These are phyloP conservation scores for Chaetodon trifasciatus DNA, from an alignment of 2,797 vertebrate genomes.

Conservation along the genomic window DNA sequence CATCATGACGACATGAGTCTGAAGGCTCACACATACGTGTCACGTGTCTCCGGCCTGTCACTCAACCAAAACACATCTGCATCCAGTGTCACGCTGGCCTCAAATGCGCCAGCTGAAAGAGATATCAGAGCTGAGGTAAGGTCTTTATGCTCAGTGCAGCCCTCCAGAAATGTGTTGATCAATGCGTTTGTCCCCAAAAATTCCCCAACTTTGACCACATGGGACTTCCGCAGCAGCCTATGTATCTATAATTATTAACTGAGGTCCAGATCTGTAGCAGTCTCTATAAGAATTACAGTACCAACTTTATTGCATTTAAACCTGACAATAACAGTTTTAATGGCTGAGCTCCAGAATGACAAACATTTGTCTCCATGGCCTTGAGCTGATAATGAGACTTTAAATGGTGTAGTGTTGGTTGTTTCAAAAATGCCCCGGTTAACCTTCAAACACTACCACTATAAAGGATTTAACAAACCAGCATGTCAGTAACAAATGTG, in stretches of 20 bases:
- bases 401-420: constrained; percentile 42
- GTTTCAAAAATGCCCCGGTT: constrained; percentile 38
- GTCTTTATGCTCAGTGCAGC: background rate
- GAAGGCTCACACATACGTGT: background rate
- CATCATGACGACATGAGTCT: background rate
- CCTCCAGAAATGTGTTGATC: background rate
- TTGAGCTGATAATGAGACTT: constrained; percentile 47
- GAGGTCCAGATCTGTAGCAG: background rate
- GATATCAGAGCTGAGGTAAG: constrained; percentile 4
- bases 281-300: too few relatives aligned
- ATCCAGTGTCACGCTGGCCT: background rate
- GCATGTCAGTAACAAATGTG: constrained; percentile 43
- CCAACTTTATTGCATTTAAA: background rate
- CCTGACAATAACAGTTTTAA: constrained; percentile 23
- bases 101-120: background rate
- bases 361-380: constrained; percentile 12
- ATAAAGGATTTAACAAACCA: constrained; percentile 45
- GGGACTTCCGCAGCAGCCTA: background rate
- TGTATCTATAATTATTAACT: background rate
- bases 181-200: background rate
- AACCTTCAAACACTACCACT: constrained; percentile 53
- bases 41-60: constrained; percentile 14
- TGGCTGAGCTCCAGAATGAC: constrained; percentile 6
- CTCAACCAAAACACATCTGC: background rate
- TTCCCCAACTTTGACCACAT: background rate